Evolutionary conservation across 2,797 vertebrate species (phyloP).

Genomic region (Notolabrus celidotus): DNA sequence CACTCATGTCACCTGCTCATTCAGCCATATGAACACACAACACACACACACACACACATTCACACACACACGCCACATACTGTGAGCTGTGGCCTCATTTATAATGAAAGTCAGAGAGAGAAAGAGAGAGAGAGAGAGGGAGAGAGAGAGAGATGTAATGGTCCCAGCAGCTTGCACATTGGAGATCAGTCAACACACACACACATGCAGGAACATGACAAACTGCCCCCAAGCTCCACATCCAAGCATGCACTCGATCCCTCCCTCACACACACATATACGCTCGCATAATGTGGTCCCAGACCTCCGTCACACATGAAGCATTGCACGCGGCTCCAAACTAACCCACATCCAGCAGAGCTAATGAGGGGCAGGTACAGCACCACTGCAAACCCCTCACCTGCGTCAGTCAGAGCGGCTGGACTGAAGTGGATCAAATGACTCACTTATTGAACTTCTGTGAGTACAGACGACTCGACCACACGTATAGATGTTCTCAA

Average conservation of each 20-base stretch:
- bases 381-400: neutral
- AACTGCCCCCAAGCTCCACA: constrained; percentile 33
- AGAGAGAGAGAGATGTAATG: constrained; percentile 14
- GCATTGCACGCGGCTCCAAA: constrained; percentile 12
- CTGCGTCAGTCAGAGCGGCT: too few relatives aligned
- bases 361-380: neutral
- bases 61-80: constrained; percentile 13
- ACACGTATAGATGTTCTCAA: too few relatives aligned
- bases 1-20: constrained; percentile 3
- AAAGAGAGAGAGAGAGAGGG: constrained; percentile 10
- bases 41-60: neutral
- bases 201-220: constrained; percentile 6
- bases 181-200: constrained; percentile 55
- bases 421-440: too few relatives aligned
- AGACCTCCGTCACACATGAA: constrained; percentile 28
- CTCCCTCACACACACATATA: neutral
- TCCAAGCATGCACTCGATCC: constrained; percentile 8
- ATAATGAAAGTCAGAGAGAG: constrained; percentile 43
- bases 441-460: too few relatives aligned
- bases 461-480: neutral
- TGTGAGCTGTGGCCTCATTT: constrained; percentile 57
- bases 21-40: neutral
- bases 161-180: constrained; percentile 49
- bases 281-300: constrained; percentile 6
- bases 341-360: neutral